Percentiles rank a stretch among this genome's conserved stretches.
These are phyloP conservation scores for Poecile montanus DNA, from an alignment of 2,797 vertebrate species.

Conservation along the genomic window DNA sequence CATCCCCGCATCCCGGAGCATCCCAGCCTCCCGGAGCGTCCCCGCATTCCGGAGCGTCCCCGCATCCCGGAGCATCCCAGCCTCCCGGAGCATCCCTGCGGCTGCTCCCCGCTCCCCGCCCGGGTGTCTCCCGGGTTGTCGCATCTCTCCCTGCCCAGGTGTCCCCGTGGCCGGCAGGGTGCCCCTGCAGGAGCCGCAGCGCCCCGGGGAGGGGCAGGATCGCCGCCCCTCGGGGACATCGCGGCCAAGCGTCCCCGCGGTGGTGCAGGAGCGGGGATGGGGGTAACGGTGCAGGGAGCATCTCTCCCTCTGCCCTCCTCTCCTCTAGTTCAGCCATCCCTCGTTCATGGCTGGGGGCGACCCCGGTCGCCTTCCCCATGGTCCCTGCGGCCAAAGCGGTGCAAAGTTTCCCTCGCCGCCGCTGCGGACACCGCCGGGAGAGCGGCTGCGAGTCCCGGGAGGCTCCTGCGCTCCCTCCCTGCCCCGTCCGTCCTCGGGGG, in stretches of 20 bases:
- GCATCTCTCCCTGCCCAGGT: not conserved
- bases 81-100: not conserved
- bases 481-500: accelerated
- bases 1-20: not conserved
- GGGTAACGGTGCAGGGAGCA: not conserved
- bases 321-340: not conserved
- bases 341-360: accelerated
- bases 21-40: not conserved
- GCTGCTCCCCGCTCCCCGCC: not conserved
- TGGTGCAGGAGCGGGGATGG: not conserved
- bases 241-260: not conserved
- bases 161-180: not conserved
- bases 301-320: not conserved
- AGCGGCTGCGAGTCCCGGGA: not conserved
- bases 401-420: not conserved
- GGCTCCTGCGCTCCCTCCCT: not conserved
- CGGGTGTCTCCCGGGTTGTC: not conserved
- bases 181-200: not conserved
- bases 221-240: not conserved
- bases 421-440: not conserved
- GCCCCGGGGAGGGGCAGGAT: not conserved
- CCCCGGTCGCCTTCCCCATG: accelerated
- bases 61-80: not conserved
- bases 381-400: not conserved
- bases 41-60: not conserved